These are phyloP conservation scores for Sarcophaga caerulescens DNA, from an alignment of 2,888 invertebrate species.

Conservation along the genomic window DNA sequence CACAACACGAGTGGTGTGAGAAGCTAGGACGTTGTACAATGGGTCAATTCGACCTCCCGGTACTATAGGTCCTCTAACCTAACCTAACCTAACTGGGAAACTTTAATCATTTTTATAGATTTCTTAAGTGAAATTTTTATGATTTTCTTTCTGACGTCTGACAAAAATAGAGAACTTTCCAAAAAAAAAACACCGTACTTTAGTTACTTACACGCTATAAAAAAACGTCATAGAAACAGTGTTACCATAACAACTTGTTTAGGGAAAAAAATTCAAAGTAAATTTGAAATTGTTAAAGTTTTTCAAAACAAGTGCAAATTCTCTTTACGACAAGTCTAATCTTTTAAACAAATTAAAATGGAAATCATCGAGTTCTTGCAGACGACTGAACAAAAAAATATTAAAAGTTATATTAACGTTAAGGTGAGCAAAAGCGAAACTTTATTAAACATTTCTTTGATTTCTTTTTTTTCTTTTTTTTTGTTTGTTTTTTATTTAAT, in stretches of 20 bases:
- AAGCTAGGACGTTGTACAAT: too few relatives aligned
- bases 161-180: too few relatives aligned
- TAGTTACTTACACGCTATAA: too few relatives aligned
- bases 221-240: not conserved
- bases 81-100: too few relatives aligned
- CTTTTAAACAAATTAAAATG: conserved; percentile 50
- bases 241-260: conserved; percentile 44
- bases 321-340: not conserved
- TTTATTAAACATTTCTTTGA: not conserved
- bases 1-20: too few relatives aligned
- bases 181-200: too few relatives aligned
- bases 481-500: not conserved
- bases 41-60: too few relatives aligned
- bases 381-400: conserved; percentile 64
- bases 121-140: too few relatives aligned
- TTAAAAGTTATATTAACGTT: conserved; percentile 64
- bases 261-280: not conserved
- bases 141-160: too few relatives aligned
- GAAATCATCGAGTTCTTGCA: conserved; percentile 69
- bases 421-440: conserved; percentile 53
- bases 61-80: too few relatives aligned
- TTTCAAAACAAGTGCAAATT: not conserved
- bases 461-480: not conserved
- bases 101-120: too few relatives aligned
- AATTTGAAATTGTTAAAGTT: conserved; percentile 13